phyloP scores from a whole-genome alignment of 2,888 invertebrate species.

The Heliconius ethilla region DNA sequence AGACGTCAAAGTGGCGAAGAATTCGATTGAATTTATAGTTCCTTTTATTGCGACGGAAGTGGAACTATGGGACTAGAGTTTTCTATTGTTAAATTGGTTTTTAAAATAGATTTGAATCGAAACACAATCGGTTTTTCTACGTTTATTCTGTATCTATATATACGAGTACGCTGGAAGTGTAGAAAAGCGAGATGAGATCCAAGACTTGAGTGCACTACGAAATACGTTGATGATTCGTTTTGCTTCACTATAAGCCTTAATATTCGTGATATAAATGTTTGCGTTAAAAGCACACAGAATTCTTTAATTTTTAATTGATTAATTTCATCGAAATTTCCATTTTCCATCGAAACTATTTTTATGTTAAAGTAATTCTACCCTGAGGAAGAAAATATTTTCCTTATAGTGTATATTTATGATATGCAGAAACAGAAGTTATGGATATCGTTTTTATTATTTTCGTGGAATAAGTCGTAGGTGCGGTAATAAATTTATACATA shows the following conservation, averaged over 20 bases:
- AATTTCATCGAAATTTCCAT: not conserved
- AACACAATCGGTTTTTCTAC: conserved; percentile 39
- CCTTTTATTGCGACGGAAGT: conserved; percentile 57
- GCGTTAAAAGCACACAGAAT: not conserved
- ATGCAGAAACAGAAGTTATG: conserved; percentile 13
- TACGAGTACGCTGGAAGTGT: conserved; percentile 25
- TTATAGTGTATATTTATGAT: conserved; percentile 7
- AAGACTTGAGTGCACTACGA: conserved; percentile 18
- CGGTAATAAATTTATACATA: conserved; percentile 2
- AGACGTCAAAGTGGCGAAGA: conserved; percentile 63
- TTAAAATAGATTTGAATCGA: conserved; percentile 43
- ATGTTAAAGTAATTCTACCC: not conserved
- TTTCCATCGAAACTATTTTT: not conserved
- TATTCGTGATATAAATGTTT: not conserved
- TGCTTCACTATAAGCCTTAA: not conserved
- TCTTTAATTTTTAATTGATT: not conserved
- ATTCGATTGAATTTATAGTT: conserved; percentile 67
- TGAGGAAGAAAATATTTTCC: not conserved
- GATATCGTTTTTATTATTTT: conserved; percentile 22
- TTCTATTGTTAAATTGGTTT: conserved; percentile 46
- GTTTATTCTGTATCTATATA: conserved; percentile 28
- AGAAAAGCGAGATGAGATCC: conserved; percentile 23
- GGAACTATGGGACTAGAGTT: conserved; percentile 46
- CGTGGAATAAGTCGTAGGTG: conserved; percentile 3
- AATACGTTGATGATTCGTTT: conserved; percentile 12